Base-by-base conservation (phyloP, 2,113 vertebrate genomes). In the Oreochromis niloticus region DNA sequence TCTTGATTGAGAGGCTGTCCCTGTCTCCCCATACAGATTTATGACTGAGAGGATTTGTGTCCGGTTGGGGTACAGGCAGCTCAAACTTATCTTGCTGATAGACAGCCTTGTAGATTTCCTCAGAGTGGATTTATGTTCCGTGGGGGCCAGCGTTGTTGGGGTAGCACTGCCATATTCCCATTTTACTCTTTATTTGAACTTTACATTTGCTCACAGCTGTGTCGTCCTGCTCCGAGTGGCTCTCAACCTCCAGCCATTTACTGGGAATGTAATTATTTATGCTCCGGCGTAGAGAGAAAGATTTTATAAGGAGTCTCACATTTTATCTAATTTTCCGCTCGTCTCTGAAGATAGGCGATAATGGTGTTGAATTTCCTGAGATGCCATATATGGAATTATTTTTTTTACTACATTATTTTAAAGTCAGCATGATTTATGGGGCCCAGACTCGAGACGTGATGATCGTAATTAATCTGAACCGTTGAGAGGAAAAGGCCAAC, bases 401-500 rank as follows among this genome's bases (percentile, higher is more conserved):
- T 92, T 93, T 95, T 94, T 91, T 93, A 93, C 89, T 85, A 89
- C 89, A 96, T 96, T 95, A 95, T 95, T 95, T 95, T 93, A 95
- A 91, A 95, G 93, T 91, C 93, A 52, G 88, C 2, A 55, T 95
- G 95, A 96, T 96, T 96, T 96, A 96, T 96, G 95, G 90, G 87
- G 86, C 80, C 88, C 82, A 80, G 89, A 71, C 89, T 92, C 88
- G 2, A 90, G 92, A 93, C 90, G 91, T 93, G 95, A 95, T 96
- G 92, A 93, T 95, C 89, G 92, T 95, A 95, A 96, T 96, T 96
- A 96, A 96, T 95, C 94, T 95, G 94, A 92, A 89, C 52, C 91
- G 92, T 93, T 88, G 92, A 89, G 94, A 91, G 92, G 90, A 91
- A 95, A 95, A 94, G 93, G 94, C 93, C 89, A 92, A 90, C 84